Evolutionary conservation across 2,113 vertebrate species (phyloP), one percentile per base, ranked within the genome.

Genomic region (Suncus etruscus): DNA sequence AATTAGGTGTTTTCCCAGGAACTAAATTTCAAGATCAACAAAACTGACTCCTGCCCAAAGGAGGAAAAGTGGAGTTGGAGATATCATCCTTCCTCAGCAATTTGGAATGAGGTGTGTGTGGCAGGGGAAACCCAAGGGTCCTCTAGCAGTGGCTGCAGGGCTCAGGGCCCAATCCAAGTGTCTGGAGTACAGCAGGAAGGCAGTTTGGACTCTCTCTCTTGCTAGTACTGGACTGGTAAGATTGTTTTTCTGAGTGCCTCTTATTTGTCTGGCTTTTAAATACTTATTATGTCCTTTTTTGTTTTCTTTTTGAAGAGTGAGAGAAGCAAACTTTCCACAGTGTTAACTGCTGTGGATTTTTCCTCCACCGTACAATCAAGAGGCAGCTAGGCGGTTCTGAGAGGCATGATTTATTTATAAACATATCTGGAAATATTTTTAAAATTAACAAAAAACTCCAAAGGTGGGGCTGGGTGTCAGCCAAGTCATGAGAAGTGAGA

Each of bases 1-100:
- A 10, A 22, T 6, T 3, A 89, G 87, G 72, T 91, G 79, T 94
- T 93, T 93, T 85, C 65, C 83, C 74, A 69, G 72, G 24, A 63
- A 66, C 83, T 88, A 63, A 8, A 66, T 83, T 95, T 95, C 93
- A 90, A 94, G 91, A 91, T 86, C 94, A 94, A 94, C 95, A 94
- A 39, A 68, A 77, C 3, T 47, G 66, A 78, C 96, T 92, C 91
- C 79, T 83, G 91, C 66, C 45, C 32, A 75, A 63, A 73, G 70
- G 82, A 73, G 78, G 92, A 80, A 91, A 95, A 78, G 73, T 25
- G 93, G 82, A 82, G 74, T 87, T 84, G 84, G 82, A 48, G 2
- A 4, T 68, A 74, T 50, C 87, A 5, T 25, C 11, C 50, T 9
- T 84, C 65, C 65, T 58, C 58, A 75, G 70, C 79, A 54, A 54